Percentiles rank a stretch among this genome's conserved stretches.
Evolutionary conservation across 2,888 invertebrate species (phyloP).

Genomic region (Pyrrhosoma nymphula): DNA sequence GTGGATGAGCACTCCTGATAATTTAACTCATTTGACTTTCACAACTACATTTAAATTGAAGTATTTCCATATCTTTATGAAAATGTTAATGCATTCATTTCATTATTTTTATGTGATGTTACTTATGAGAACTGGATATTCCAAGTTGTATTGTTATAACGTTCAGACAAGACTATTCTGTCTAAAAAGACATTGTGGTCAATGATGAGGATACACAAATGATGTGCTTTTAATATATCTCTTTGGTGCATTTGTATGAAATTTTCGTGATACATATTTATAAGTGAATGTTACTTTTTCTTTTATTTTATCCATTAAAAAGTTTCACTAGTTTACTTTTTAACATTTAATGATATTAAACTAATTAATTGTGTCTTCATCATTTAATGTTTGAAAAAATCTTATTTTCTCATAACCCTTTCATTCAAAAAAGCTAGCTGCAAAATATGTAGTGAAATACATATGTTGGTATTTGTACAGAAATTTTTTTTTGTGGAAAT

Average conservation of each 20-base stretch:
- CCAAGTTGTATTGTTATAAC: constrained; percentile 28
- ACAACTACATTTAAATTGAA: neutral
- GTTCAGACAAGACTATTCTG: neutral
- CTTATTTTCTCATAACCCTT: too few relatives aligned
- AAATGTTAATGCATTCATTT: constrained; percentile 13
- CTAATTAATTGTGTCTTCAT: too few relatives aligned
- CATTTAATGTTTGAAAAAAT: too few relatives aligned
- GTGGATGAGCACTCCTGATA: neutral
- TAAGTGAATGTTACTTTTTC: constrained; percentile 17
- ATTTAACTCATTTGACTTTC: neutral
- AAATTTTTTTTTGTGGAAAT: too few relatives aligned
- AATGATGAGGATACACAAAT: neutral
- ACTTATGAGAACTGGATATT: constrained; percentile 1
- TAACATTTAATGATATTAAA: neutral
- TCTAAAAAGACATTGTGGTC: neutral
- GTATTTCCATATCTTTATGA: neutral
- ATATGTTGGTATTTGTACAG: too few relatives aligned
- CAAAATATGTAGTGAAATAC: too few relatives aligned
- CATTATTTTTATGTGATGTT: constrained; percentile 25
- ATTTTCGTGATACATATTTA: constrained; percentile 10
- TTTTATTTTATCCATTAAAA: constrained; percentile 45
- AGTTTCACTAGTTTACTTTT: neutral
- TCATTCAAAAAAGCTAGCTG: too few relatives aligned
- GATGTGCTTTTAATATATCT: constrained; percentile 40
- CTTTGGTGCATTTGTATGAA: constrained; percentile 41